Evolutionary conservation across 2,888 invertebrate genomes (phyloP).

Genomic region (Caenorhabditis virilis): DNA sequence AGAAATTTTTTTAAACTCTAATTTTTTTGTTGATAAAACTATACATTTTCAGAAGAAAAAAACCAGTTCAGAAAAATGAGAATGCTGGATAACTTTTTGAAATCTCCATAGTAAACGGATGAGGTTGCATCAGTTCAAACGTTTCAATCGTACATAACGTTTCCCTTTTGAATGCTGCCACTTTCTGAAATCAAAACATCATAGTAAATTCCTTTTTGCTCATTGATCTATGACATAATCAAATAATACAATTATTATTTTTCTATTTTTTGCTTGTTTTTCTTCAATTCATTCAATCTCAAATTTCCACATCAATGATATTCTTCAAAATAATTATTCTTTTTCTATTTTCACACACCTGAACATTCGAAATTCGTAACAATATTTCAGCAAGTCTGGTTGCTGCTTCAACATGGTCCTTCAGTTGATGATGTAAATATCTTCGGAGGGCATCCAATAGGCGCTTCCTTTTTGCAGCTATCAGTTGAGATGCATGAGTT

Average conservation of each 20-base stretch:
- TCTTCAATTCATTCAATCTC: no score
- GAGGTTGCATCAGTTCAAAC: constrained; percentile 66
- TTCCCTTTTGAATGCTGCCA: constrained; percentile 64
- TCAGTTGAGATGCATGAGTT: constrained; percentile 45
- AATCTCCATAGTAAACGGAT: constrained; percentile 67
- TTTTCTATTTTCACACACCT: constrained; percentile 27
- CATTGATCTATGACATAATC: no score
- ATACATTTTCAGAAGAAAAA: no score
- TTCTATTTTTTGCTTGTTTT: neutral
- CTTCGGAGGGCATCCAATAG: constrained; percentile 56
- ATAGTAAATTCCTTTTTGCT: no score
- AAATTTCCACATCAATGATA: no score
- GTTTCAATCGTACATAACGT: constrained; percentile 67
- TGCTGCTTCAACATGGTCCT: constrained; percentile 33
- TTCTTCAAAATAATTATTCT: no score
- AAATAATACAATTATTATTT: neutral
- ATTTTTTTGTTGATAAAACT: no score
- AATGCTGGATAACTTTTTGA: constrained; percentile 63
- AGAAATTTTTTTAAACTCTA: no score
- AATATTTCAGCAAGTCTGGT: constrained; percentile 41
- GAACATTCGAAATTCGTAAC: constrained; percentile 49
- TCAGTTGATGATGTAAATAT: constrained; percentile 42
- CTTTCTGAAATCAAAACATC: constrained; percentile 2
- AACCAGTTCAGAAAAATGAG: constrained; percentile 58
- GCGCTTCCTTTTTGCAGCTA: constrained; percentile 57